Percentiles rank a stretch among this genome's conserved stretches.
phyloP scores from a whole-genome alignment of 2,797 vertebrate species.

The Heterohyrax brucei region DNA sequence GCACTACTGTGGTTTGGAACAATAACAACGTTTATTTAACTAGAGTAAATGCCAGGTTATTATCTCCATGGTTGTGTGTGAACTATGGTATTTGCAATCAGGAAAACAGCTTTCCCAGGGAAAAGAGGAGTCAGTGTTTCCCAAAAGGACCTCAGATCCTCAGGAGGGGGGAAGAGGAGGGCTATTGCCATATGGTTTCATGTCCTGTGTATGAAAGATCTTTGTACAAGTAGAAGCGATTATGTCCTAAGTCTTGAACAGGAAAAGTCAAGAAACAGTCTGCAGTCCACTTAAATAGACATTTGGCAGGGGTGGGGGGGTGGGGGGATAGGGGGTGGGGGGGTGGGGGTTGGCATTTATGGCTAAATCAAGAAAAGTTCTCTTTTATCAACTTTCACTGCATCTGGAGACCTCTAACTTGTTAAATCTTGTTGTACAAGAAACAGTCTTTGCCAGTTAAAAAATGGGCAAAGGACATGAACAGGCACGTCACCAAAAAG shows the following conservation, averaged over 20 bases:
- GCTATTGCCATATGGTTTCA: neutral
- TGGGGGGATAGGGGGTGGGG: too few species aligned
- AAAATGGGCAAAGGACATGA: neutral
- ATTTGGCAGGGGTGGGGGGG: neutral
- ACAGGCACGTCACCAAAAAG: neutral
- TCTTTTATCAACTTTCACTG: neutral
- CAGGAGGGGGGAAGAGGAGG: neutral
- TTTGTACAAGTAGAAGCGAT: neutral
- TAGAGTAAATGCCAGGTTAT: neutral
- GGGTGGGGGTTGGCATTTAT: neutral
- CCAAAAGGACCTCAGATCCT: neutral
- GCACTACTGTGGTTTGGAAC: conserved; percentile 43
- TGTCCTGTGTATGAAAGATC: neutral
- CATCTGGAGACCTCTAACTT: neutral
- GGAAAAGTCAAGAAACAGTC: conserved; percentile 5
- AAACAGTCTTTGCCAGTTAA: neutral
- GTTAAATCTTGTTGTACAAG: neutral
- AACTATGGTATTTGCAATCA: neutral
- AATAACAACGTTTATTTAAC: conserved; percentile 42
- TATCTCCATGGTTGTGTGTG: neutral
- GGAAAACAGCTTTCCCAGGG: neutral
- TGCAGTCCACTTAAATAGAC: neutral
- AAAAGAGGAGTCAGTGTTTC: neutral
- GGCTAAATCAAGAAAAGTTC: neutral
- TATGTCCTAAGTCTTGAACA: conserved; percentile 16